phyloP scores from a whole-genome alignment of 2,888 invertebrate genomes.

The Chaitophorus viminalis region DNA sequence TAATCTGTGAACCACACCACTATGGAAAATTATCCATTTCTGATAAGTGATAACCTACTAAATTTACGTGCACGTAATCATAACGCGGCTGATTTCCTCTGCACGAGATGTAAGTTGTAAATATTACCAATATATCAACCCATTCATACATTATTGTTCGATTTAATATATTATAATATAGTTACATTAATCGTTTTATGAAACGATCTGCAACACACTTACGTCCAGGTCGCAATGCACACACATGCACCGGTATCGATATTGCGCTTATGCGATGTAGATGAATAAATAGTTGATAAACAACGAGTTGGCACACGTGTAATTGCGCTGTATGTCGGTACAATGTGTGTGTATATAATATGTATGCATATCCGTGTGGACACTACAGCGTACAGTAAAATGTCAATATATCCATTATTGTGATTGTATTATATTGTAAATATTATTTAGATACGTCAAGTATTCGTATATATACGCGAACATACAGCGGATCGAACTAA shows the following conservation, averaged over 20 bases:
- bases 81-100: no score
- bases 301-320: conserved; percentile 37
- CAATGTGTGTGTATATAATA: not conserved
- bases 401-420: conserved; percentile 13
- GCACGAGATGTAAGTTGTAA: no score
- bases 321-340: conserved; percentile 6
- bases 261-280: conserved; percentile 37
- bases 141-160: no score
- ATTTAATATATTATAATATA: no score
- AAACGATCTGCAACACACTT: not conserved
- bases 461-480: not conserved
- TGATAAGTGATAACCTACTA: no score
- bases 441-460: not conserved
- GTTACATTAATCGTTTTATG: not conserved
- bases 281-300: not conserved
- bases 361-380: no score
- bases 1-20: no score
- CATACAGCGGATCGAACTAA: conserved; percentile 12
- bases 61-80: no score
- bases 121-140: no score
- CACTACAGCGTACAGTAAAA: not conserved
- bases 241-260: not conserved
- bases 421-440: conserved; percentile 4
- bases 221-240: not conserved
- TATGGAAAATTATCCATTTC: no score